Evolutionary conservation across 2,113 vertebrate genomes (phyloP), one percentile per base, ranked within the genome.

Genomic region (Trematomus loennbergii): DNA sequence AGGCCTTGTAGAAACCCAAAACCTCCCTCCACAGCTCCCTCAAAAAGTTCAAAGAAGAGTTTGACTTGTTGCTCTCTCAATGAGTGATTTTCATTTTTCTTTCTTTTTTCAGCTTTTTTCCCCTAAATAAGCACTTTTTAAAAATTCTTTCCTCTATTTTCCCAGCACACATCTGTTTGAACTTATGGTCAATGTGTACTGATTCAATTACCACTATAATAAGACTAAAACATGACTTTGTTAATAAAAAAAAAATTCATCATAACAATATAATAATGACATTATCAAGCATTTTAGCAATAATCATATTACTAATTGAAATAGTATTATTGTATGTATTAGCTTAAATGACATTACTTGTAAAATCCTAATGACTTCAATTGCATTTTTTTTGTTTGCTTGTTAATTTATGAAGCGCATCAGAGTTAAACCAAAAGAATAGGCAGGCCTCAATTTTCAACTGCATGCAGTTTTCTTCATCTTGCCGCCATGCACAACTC

Each of bases 1-100:
- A 3, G 64, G 72, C 61, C 22, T 17, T 59, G 36, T 79, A 16
- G 87, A 89, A 92, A 91, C 79, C 80, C 57, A 68, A 89, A 82
- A 84, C 88, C 72, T 75, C 57, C 69, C 72, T 48, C 3, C 61
- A 73, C 49, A 74, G 1, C 55, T 66, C 12, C 48, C 13, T 22
- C 33, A 12, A 72, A 57, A 81, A 33, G n/a, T 22, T 82, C 59
- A 52, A 20, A n/a, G 61, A 12, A 77, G 82, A 58, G 48, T 70
- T 73, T 36, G 25, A 84, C 70, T 81, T 85, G 50, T 85, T 81
- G 58, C 64, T 59, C 17, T 16, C 60, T 69, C 52, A 83, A 63
- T 22, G 78, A 73, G 1, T 75, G 18, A 40, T 8, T 13, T 64
- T 53, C 48, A 13, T 5, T 25, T 6, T 5, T n/a, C 15, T 4